Percentiles rank a stretch among this genome's conserved stretches.
Evolutionary conservation across 2,113 vertebrate species (phyloP).

Genomic region (Polyodon spathula): DNA sequence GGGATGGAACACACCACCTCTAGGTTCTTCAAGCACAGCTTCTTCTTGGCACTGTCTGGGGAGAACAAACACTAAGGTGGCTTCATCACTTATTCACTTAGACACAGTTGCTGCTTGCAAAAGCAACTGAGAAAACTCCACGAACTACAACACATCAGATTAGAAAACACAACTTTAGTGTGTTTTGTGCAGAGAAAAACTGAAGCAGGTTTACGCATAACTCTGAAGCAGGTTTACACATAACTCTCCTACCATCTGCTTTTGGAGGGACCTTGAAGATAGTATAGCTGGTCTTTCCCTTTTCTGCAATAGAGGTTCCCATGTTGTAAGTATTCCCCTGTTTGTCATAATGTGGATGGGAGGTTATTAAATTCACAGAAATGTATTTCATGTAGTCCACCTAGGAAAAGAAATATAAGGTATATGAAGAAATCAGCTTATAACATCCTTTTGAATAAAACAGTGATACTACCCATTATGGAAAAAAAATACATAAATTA

Average conservation of each 20-base stretch:
- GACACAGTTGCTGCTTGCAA: not conserved
- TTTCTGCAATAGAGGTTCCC: slow-evolving; percentile 75
- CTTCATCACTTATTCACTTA: not conserved
- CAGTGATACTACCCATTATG: too few relatives aligned
- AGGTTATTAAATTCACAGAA: slow-evolving; percentile 71
- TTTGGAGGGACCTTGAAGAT: slow-evolving; percentile 75
- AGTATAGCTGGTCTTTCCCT: slow-evolving; percentile 74
- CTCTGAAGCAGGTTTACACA: not conserved
- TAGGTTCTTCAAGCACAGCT: slow-evolving; percentile 46
- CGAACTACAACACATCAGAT: not conserved
- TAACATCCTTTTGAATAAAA: too few relatives aligned
- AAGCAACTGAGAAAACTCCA: not conserved
- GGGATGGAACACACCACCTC: slow-evolving; percentile 72
- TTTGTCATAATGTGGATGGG: slow-evolving; percentile 86
- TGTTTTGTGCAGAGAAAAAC: not conserved
- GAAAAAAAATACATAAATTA: too few relatives aligned
- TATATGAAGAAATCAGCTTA: too few relatives aligned
- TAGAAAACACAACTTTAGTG: not conserved
- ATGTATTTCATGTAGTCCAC: slow-evolving; percentile 78
- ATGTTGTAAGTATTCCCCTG: slow-evolving; percentile 82
- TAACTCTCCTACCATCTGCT: slow-evolving; percentile 51
- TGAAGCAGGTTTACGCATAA: not conserved
- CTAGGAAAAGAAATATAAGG: slow-evolving; percentile 42
- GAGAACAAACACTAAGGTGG: not conserved
- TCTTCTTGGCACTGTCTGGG: slow-evolving; percentile 36